Percentiles rank a stretch among this genome's conserved stretches.
These are phyloP conservation scores for Lottia scabra DNA, from an alignment of 2,888 invertebrate species.

Conservation along the genomic window DNA sequence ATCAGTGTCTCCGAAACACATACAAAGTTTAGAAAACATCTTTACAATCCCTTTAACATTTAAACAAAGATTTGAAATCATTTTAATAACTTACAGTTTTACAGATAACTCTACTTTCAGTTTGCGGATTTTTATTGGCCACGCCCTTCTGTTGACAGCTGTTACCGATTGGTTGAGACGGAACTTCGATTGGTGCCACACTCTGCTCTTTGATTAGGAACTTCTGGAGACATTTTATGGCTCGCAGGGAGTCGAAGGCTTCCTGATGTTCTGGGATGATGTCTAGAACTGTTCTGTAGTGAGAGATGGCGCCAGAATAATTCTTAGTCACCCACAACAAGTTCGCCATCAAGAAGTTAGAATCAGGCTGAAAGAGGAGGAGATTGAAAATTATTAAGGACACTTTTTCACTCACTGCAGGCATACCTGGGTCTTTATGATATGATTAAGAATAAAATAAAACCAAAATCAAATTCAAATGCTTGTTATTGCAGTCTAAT, in stretches of 20 bases:
- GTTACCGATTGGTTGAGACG: slow-evolving; percentile 34
- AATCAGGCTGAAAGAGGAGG: slow-evolving; percentile 76
- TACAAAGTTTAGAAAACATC: no score
- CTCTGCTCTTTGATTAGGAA: slow-evolving; percentile 61
- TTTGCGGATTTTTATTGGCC: slow-evolving; percentile 27
- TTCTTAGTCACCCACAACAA: slow-evolving; percentile 77
- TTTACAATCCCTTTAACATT: no score
- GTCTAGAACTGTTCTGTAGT: slow-evolving; percentile 64
- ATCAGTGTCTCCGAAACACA: no score
- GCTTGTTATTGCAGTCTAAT: no score
- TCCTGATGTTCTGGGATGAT: slow-evolving; percentile 58
- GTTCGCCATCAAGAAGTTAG: slow-evolving; percentile 78
- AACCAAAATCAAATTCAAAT: no score
- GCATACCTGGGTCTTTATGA: no score
- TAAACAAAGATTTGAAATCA: no score
- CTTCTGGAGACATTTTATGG: slow-evolving; percentile 63
- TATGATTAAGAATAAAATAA: no score
- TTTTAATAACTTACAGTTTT: slow-evolving; percentile 59
- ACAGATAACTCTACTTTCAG: slow-evolving; percentile 64
- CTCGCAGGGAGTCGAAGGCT: slow-evolving; percentile 59
- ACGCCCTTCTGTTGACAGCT: slow-evolving; percentile 37
- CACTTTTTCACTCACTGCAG: no score
- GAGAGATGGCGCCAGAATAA: slow-evolving; percentile 64
- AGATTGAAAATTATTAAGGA: background rate
- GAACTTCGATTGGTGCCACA: slow-evolving; percentile 51